Conservation (phyloP, 2,113 vertebrate species). For the Heterochromis multidens region DNA sequence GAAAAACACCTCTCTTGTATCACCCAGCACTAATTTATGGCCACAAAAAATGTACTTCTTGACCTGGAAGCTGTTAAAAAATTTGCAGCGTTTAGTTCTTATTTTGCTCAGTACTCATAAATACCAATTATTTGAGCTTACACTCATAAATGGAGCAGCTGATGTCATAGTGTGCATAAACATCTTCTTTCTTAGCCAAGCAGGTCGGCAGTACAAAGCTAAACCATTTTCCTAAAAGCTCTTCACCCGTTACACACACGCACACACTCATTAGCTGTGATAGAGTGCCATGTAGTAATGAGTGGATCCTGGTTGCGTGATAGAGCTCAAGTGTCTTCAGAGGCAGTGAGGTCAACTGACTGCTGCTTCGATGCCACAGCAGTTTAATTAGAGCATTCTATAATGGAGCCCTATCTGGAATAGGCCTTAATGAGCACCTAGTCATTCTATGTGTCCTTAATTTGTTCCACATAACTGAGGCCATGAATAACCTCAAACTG, state of each 20-base stretch:
- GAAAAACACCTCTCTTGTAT: background rate
- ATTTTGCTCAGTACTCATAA: background rate
- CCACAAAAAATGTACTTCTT: background rate
- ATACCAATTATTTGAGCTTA: background rate
- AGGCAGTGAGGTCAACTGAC: constrained; percentile 35
- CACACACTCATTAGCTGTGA: constrained; percentile 22
- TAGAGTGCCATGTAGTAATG: constrained; percentile 27
- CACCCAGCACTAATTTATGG: background rate
- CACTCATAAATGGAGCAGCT: background rate
- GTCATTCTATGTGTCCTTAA: constrained; percentile 49
- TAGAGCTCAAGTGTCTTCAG: constrained; percentile 34
- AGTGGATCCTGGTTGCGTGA: constrained; percentile 34
- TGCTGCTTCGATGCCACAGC: constrained; percentile 24
- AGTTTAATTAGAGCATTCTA: constrained; percentile 54
- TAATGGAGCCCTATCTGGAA: constrained; percentile 42
- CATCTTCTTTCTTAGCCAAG: background rate
- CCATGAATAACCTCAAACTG: constrained; percentile 41
- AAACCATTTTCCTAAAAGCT: constrained; percentile 3
- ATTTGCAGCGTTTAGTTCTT: background rate
- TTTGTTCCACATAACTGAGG: constrained; percentile 51
- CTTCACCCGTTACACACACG: background rate
- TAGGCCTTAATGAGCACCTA: constrained; percentile 48
- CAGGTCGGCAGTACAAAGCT: background rate
- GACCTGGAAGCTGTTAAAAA: background rate
- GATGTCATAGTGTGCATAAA: background rate